These are phyloP conservation scores for Xylophagus ater DNA, from an alignment of 2,888 invertebrate genomes.

Conservation along the genomic window DNA sequence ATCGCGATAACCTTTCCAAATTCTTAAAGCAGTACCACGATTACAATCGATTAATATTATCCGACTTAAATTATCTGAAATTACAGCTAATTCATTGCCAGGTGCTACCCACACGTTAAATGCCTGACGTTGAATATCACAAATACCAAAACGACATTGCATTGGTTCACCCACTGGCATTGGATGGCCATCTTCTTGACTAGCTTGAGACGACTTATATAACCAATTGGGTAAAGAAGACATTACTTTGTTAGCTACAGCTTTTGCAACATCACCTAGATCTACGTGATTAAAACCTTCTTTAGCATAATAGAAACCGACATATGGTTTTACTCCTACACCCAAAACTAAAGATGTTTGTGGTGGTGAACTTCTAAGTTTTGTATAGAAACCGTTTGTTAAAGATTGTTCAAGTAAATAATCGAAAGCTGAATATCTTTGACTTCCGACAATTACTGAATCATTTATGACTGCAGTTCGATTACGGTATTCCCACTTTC, in stretches of 20 bases:
- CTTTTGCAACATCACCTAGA: conserved; percentile 83
- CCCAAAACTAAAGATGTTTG: conserved; percentile 65
- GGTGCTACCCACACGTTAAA: conserved; percentile 67
- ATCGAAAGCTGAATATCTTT: conserved; percentile 59
- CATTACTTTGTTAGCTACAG: conserved; percentile 79
- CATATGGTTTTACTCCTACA: conserved; percentile 70
- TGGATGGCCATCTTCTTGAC: conserved; percentile 31
- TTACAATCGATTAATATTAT: conserved; percentile 76
- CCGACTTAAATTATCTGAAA: conserved; percentile 78
- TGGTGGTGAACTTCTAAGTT: conserved; percentile 61
- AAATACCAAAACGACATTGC: conserved; percentile 67
- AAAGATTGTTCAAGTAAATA: conserved; percentile 54
- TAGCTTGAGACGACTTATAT: conserved; percentile 27
- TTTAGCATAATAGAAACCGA: conserved; percentile 80
- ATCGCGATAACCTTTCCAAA: conserved; percentile 94
- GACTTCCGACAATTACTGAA: conserved; percentile 59
- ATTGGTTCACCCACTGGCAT: conserved; percentile 49
- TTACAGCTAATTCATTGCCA: conserved; percentile 56
- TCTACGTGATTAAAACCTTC: conserved; percentile 77
- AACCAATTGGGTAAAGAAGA: conserved; percentile 64
- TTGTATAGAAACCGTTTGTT: conserved; percentile 35
- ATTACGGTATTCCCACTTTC: conserved; percentile 79
- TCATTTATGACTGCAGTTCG: conserved; percentile 66
- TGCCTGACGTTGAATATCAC: conserved; percentile 68
- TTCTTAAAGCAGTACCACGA: conserved; percentile 65